Evolutionary conservation across 2,797 vertebrate genomes (phyloP).

Genomic region (Anisognathus igniventris): DNA sequence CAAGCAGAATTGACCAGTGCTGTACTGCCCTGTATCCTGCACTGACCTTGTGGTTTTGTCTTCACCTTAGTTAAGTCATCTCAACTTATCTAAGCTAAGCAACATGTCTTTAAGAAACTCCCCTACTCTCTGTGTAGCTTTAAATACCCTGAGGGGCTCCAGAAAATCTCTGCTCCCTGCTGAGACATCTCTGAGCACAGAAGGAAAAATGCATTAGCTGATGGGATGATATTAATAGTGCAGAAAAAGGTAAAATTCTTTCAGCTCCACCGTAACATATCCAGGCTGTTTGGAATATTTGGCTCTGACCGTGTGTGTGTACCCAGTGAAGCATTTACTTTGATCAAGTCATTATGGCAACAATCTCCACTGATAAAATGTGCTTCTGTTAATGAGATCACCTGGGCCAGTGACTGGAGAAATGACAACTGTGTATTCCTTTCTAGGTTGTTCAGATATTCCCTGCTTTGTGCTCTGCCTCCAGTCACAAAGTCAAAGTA

Average conservation of each 20-base stretch:
- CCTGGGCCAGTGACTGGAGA: background rate
- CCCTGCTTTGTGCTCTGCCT: background rate
- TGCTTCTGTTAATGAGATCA: slow-evolving; percentile 23
- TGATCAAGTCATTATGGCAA: slow-evolving; percentile 21
- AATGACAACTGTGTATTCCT: background rate
- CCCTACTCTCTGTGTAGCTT: background rate
- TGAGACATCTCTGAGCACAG: background rate
- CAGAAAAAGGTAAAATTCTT: background rate
- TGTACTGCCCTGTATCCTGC: background rate
- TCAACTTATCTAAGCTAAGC: background rate
- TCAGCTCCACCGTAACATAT: background rate
- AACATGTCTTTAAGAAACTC: background rate
- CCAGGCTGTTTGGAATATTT: background rate
- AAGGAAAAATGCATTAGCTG: background rate
- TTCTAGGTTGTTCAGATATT: background rate
- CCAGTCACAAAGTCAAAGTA: slow-evolving; percentile 30
- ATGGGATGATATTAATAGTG: slow-evolving; percentile 20
- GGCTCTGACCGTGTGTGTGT: background rate
- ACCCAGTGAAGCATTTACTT: background rate
- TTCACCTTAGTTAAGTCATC: background rate
- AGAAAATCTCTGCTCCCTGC: background rate
- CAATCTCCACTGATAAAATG: background rate
- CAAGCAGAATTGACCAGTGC: background rate
- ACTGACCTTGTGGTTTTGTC: background rate
- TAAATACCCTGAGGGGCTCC: background rate